phyloP scores from a whole-genome alignment of 2,888 invertebrate genomes.

The Caradrina kadenii region DNA sequence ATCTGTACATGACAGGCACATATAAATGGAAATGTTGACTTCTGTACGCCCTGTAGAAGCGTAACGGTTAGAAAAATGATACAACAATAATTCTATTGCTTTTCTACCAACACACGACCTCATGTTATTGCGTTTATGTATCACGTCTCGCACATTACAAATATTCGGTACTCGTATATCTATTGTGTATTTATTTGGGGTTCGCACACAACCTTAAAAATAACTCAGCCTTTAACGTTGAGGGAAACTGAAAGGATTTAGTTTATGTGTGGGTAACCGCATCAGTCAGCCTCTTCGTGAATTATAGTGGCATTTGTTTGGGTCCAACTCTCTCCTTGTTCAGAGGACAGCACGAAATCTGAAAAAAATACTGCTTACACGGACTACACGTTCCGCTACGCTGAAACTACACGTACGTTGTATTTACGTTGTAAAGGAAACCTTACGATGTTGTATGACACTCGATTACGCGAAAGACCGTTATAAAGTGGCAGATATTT shows the following conservation, averaged over 20 bases:
- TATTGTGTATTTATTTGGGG: conserved; percentile 59
- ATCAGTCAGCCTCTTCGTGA: conserved; percentile 76
- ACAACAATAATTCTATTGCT: conserved; percentile 53
- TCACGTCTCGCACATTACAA: conserved; percentile 62
- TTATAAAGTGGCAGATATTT: conserved; percentile 32
- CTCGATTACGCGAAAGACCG: conserved; percentile 49
- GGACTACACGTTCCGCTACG: conserved; percentile 26
- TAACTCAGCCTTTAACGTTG: conserved; percentile 70
- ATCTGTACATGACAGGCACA: conserved; percentile 51
- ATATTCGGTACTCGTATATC: conserved; percentile 57
- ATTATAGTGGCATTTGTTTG: conserved; percentile 74
- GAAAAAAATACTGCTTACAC: conserved; percentile 46
- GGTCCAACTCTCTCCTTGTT: conserved; percentile 42
- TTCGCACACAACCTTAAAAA: conserved; percentile 66
- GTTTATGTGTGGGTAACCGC: conserved; percentile 74
- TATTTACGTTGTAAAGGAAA: conserved; percentile 34
- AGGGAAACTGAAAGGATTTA: conserved; percentile 74
- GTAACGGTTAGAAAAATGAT: conserved; percentile 52
- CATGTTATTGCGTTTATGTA: conserved; percentile 55
- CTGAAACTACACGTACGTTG: conserved; percentile 35
- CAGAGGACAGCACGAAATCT: conserved; percentile 45
- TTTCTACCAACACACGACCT: conserved; percentile 33
- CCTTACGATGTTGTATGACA: conserved; percentile 45
- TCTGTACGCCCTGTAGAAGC: conserved; percentile 32
- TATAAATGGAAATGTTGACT: conserved; percentile 58